Evolutionary conservation across 2,113 vertebrate species (phyloP), one percentile per base, ranked within the genome.

Genomic region (Takifugu flavidus): DNA sequence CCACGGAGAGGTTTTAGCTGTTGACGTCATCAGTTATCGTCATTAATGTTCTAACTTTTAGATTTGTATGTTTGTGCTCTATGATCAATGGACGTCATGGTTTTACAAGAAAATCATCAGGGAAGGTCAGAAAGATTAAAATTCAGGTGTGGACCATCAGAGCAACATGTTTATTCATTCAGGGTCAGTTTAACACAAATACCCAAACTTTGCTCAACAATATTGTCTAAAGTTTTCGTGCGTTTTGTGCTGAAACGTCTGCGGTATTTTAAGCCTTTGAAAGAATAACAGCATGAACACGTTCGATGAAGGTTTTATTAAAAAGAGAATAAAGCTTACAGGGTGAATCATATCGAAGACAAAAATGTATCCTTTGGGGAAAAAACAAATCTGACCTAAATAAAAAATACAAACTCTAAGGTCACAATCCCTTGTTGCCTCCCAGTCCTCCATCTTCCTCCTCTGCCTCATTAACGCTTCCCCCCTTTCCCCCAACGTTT

Each of bases 401-500:
- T 74, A 77, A 0, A 79, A 52, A 78, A 71, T 57, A 78, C 67
- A 88, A 86, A 87, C 80, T 72, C 86, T 65, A 82, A 65, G 56
- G 75, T 83, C 50, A 85, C 63, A 73, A 75, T 77, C 70, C 79
- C 75, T 67, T 46, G 73, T 67, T 58, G 29, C 57, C 65, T 72
- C 64, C 77, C 72, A 61, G 61, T 65, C 63, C 74, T 66, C 79
- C 77, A 66, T 57, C 74, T 47, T 51, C 73, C 68, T 78, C 70
- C 65, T 74, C 80, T 65, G 58, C 79, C 72, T 45, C 50, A 52
- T 61, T 61, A 76, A 74, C 44, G 39, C 72, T 70, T 67, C 28
- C 78, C 75, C 94, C 94, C 94, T 93, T 84, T 92, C 91, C 96
- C 94, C 93, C 94, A 79, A 91, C 82, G 94, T 80, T 92, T 56